These are phyloP conservation scores for Colistium nudipinnis DNA, from an alignment of 2,113 vertebrate species.

Conservation along the genomic window DNA sequence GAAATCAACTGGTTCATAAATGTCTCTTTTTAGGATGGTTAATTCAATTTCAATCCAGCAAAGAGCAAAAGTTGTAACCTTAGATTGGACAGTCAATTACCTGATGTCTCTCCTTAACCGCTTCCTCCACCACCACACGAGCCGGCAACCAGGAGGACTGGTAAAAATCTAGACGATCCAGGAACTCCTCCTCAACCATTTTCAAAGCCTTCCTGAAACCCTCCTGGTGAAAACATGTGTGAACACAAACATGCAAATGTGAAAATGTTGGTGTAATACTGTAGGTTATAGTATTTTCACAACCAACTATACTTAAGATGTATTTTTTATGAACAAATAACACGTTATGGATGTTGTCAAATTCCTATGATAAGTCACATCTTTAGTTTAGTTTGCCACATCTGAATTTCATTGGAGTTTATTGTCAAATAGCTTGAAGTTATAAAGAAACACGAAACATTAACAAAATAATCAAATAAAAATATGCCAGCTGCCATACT, in stretches of 20 bases:
- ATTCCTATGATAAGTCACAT: background rate
- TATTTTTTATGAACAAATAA: background rate
- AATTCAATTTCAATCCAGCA: no score
- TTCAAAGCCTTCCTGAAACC: constrained; percentile 88
- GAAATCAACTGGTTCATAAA: background rate
- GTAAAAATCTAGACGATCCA: constrained; percentile 88
- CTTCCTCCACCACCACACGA: constrained; percentile 85
- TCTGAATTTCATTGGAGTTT: constrained; percentile 2
- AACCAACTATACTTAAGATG: background rate
- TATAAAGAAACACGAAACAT: constrained; percentile 28
- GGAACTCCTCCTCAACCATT: constrained; percentile 88
- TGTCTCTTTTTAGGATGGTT: background rate
- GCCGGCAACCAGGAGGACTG: constrained; percentile 90
- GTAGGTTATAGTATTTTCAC: background rate
- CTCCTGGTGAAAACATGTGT: constrained; percentile 69
- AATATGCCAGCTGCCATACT: constrained; percentile 14
- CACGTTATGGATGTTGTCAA: no score
- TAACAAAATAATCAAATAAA: constrained; percentile 41
- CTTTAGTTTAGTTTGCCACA: background rate
- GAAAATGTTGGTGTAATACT: background rate
- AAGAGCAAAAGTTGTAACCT: background rate
- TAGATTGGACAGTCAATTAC: constrained; percentile 64
- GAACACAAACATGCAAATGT: background rate
- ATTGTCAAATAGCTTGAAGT: background rate
- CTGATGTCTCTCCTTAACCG: constrained; percentile 83